A percentile compares a stretch with the other conserved stretches of the same genome.
Evolutionary conservation across 2,797 vertebrate species (phyloP).

Genomic region (Pantherophis vulpinus): DNA sequence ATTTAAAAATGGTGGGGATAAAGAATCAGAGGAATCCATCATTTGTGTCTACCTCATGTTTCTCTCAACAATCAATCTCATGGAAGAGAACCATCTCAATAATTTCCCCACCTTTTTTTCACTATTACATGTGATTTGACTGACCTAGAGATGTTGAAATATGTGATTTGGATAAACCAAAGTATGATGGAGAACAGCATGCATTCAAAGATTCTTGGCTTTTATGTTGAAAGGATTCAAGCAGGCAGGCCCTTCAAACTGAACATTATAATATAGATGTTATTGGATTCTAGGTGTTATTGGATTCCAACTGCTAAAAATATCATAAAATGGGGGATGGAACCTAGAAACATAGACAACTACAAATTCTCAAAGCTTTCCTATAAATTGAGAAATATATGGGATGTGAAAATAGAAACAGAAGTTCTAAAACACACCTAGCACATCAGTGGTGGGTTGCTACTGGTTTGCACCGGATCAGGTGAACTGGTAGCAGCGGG

Average conservation of each 20-base stretch:
- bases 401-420: background rate
- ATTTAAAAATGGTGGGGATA: background rate
- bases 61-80: background rate
- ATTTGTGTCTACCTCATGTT: background rate
- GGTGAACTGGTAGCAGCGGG: no score
- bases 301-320: background rate
- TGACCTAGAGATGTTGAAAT: background rate
- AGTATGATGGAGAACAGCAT: background rate
- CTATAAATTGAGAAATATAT: background rate
- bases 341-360: background rate
- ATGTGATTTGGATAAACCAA: background rate
- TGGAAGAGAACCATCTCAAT: background rate
- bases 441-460: background rate
- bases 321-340: background rate
- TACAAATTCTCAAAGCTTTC: background rate
- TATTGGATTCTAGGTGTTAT: background rate
- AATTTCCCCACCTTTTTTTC: background rate
- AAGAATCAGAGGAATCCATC: background rate
- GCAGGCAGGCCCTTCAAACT: background rate
- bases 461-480: no score
- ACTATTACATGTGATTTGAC: background rate
- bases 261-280: background rate
- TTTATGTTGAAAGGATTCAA: background rate
- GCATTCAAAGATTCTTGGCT: background rate
- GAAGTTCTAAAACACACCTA: background rate